Percentiles rank a stretch among this genome's conserved stretches.
Evolutionary conservation across 2,113 vertebrate genomes (phyloP).

Genomic region (Takifugu bimaculatus): DNA sequence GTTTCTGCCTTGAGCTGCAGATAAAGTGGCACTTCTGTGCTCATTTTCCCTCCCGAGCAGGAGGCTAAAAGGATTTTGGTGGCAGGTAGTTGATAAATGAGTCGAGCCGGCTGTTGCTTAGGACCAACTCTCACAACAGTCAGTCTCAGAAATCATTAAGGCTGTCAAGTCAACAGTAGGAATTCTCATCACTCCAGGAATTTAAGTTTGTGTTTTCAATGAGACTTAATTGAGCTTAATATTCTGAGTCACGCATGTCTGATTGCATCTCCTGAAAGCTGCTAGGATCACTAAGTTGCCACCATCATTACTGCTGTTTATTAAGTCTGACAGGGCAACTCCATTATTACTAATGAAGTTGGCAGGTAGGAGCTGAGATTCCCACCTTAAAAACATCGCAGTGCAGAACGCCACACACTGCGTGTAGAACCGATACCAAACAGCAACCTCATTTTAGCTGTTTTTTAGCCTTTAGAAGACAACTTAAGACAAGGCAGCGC

Average conservation of each 20-base stretch:
- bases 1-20: background rate
- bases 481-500: conserved; percentile 3
- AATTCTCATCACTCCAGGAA: too few species aligned
- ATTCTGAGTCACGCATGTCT: conserved; percentile 5
- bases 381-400: background rate
- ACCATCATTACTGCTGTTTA: too few species aligned
- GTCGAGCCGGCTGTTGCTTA: background rate
- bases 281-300: background rate
- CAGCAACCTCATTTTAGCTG: background rate
- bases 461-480: conserved; percentile 4
- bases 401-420: too few species aligned
- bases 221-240: too few species aligned
- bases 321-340: too few species aligned
- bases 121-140: background rate
- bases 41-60: background rate
- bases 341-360: too few species aligned
- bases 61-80: background rate
- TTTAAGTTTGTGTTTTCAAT: too few species aligned
- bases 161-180: too few species aligned
- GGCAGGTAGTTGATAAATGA: background rate
- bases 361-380: too few species aligned
- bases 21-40: background rate
- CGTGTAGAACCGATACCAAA: background rate
- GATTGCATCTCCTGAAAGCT: conserved; percentile 17
- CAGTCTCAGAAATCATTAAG: background rate